phyloP scores from a whole-genome alignment of 2,797 vertebrate species.

The Gorsachius magnificus region DNA sequence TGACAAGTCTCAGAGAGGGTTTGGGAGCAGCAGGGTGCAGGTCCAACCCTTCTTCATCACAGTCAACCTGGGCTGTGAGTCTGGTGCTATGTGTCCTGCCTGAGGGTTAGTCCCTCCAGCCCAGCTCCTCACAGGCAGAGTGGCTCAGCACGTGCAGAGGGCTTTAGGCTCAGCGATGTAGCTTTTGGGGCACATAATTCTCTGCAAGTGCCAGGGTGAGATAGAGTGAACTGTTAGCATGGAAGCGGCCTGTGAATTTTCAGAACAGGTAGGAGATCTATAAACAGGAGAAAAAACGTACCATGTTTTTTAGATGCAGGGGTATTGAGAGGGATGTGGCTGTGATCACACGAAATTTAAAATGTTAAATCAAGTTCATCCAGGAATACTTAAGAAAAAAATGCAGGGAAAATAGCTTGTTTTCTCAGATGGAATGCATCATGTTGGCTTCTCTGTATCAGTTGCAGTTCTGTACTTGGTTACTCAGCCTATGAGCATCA shows the following conservation, averaged over 20 bases:
- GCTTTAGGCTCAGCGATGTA: background rate
- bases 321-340: background rate
- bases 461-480: background rate
- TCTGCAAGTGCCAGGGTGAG: background rate
- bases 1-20: background rate
- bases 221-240: background rate
- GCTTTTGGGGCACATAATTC: background rate
- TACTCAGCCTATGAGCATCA: background rate
- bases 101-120: background rate
- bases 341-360: background rate
- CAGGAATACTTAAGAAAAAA: background rate
- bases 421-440: background rate
- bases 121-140: background rate
- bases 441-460: background rate
- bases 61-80: background rate
- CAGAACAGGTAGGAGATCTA: background rate
- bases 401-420: background rate
- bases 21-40: background rate
- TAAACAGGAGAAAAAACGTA: background rate
- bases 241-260: background rate
- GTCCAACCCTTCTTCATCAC: background rate
- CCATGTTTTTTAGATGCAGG: background rate
- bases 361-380: background rate
- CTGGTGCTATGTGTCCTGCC: background rate
- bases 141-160: fast-evolving